Base-by-base conservation (phyloP, 2,113 vertebrate species). In the Zosterops borbonicus region DNA sequence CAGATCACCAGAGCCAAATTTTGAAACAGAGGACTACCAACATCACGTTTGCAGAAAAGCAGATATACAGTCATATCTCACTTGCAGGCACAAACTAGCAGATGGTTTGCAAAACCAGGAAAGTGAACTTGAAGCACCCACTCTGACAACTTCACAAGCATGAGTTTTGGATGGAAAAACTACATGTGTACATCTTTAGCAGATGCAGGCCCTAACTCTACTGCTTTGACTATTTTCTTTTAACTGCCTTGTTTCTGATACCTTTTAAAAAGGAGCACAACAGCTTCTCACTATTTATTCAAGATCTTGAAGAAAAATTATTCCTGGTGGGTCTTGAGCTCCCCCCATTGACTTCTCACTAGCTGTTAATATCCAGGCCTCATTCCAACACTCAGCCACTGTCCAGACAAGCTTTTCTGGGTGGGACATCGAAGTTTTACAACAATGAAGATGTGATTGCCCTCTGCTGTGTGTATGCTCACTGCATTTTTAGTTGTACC, bases 261-360 rank as follows among this genome's bases (percentile, higher is more conserved):
- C 52, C 60, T 78, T 77, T 91, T 70, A 17, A 83, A 87, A 86
- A 85, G 68, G 12, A 85, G 18, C 44, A 81, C 10, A 88, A 87
- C 3, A 0, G 39, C 20, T 68, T 86, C 76, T 92, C 44, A 12
- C 39, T 68, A 18, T 74, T 94, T 92, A 62, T 77, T 85, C 47
- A 74, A 78, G 35, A 77, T 55, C 63, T 75, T 68, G 60, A 89
- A 63, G 50, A 74, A 92, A 90, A 93, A 83, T n/a, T 67, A 81
- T 88, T 94, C 93, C 83, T 86, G 22, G 64, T 78, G 68, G 63
- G 90, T 86, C 94, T 90, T 96, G 95, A 95, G 94, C 94, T 97
- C 85, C 94, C 96, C 90, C 90, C 88, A 92, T 80, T 68, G 92
- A 93, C 87, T 95, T 86, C 59, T 93, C 82, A 81, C 63, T 47